These are phyloP conservation scores for Hylia prasina DNA, from an alignment of 2,113 vertebrate species.

Conservation along the genomic window DNA sequence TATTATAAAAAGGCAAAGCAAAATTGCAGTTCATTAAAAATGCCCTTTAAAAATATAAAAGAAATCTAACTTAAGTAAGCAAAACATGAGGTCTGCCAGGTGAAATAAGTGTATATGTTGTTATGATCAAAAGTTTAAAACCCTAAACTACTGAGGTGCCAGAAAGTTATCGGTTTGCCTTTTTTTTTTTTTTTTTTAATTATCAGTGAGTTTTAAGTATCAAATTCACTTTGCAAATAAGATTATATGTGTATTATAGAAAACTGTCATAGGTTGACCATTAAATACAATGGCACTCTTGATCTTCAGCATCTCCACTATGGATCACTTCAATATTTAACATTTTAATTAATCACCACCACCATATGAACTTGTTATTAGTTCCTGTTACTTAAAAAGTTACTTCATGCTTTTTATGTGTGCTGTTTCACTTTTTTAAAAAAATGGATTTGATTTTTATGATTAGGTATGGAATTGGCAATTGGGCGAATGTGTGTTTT, in stretches of 20 bases:
- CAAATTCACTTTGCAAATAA: background rate
- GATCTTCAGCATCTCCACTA: background rate
- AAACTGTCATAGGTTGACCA: background rate
- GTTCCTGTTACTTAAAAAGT: background rate
- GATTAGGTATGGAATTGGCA: conserved; percentile 89
- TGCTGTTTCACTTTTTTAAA: background rate
- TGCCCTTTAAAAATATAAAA: background rate
- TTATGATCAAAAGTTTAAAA: background rate
- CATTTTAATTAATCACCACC: background rate
- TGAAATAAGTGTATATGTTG: background rate
- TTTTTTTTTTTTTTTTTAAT: background rate
- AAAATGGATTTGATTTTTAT: background rate
- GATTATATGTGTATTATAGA: background rate
- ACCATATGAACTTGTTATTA: background rate
- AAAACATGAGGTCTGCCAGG: background rate
- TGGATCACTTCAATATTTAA: background rate
- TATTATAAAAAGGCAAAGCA: background rate
- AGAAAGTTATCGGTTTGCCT: background rate
- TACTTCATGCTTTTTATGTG: background rate
- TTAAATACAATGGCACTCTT: background rate
- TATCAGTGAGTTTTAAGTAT: background rate
- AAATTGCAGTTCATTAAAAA: background rate
- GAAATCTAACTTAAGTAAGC: background rate
- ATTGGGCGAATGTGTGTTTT: conserved; percentile 66
- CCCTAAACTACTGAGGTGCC: background rate